Evolutionary conservation across 2,888 invertebrate species (phyloP).

Genomic region (Macropis europaea): DNA sequence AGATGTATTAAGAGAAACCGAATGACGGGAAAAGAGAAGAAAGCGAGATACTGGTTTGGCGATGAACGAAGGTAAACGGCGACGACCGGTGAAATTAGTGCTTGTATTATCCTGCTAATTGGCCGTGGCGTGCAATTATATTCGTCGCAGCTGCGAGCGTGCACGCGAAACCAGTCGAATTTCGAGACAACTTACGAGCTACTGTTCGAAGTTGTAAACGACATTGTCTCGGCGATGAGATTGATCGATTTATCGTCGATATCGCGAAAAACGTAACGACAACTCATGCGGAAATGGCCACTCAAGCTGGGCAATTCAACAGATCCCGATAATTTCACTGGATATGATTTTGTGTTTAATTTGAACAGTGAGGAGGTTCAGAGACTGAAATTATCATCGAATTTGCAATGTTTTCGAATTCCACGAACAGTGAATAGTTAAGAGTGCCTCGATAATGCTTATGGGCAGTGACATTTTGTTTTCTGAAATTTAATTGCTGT

Average conservation of each 20-base stretch:
- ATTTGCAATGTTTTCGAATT: too few species aligned
- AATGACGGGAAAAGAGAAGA: not conserved
- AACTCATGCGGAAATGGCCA: too few species aligned
- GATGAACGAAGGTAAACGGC: constrained; percentile 43
- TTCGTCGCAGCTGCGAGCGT: not conserved
- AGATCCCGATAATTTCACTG: too few species aligned
- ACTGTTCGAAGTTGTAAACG: constrained; percentile 5
- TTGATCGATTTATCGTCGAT: not conserved
- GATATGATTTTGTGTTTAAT: too few species aligned
- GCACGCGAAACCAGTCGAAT: not conserved
- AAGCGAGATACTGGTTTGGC: constrained; percentile 13
- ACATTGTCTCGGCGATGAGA: not conserved
- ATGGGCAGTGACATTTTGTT: too few species aligned
- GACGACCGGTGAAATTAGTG: constrained; percentile 52
- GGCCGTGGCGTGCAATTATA: constrained; percentile 23
- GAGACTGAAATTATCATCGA: too few species aligned
- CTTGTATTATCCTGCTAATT: constrained; percentile 51
- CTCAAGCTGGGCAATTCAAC: too few species aligned
- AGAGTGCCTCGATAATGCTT: too few species aligned
- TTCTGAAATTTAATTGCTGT: too few species aligned
- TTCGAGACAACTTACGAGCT: constrained; percentile 1
- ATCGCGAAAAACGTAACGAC: not conserved
- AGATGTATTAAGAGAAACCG: too few species aligned
- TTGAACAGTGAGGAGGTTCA: too few species aligned
- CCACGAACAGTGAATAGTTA: too few species aligned